Conservation (phyloP, 2,113 vertebrate species). For the Zosterops pallidus region DNA sequence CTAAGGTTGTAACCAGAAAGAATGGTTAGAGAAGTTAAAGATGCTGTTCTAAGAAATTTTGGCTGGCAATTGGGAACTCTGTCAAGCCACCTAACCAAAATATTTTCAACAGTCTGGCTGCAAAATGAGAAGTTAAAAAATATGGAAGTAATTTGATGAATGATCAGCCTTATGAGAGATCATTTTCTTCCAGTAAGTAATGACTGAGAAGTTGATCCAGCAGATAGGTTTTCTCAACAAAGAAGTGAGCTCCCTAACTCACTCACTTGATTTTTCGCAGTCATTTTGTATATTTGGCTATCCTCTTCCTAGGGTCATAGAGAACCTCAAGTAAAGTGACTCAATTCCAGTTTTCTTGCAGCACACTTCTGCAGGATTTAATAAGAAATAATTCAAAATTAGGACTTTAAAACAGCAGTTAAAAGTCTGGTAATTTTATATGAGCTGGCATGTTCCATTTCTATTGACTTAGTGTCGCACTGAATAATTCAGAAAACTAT, state of each 20-base stretch:
- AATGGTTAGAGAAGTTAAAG: neutral
- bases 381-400: neutral
- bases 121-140: neutral
- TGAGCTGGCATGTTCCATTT: neutral
- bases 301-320: neutral
- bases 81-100: neutral
- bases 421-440: neutral
- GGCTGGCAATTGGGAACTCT: neutral
- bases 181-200: conserved; percentile 6
- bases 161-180: neutral
- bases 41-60: neutral
- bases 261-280: neutral
- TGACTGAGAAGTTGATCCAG: neutral
- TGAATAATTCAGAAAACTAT: neutral
- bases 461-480: neutral
- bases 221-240: neutral
- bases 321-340: neutral
- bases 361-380: neutral
- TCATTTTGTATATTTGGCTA: neutral
- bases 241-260: neutral
- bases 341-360: neutral
- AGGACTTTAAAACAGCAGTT: neutral
- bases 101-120: neutral
- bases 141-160: neutral
- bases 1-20: neutral